Evolutionary conservation across 2,888 invertebrate species (phyloP).

Genomic region (Epinotia demarniana): DNA sequence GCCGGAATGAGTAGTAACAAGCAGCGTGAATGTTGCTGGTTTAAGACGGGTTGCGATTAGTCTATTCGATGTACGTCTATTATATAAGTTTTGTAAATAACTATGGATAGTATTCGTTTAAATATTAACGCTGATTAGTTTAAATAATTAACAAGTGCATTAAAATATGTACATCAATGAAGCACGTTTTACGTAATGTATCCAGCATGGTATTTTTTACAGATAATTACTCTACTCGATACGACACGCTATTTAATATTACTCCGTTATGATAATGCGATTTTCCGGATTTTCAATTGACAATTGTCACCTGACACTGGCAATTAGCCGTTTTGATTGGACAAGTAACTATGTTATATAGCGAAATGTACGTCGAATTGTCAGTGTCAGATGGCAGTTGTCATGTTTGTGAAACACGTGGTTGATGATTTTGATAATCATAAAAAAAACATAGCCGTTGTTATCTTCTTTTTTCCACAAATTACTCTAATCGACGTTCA

Average conservation of each 20-base stretch:
- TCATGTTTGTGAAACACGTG: neutral
- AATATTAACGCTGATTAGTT: constrained; percentile 16
- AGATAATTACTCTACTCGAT: neutral
- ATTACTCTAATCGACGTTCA: constrained; percentile 17
- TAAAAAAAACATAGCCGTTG: neutral
- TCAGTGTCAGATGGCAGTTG: neutral
- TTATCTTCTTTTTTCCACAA: neutral
- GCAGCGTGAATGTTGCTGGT: neutral
- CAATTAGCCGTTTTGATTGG: neutral
- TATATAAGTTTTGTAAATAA: constrained; percentile 26
- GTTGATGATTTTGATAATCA: neutral
- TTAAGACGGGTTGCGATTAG: constrained; percentile 12
- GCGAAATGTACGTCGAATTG: neutral
- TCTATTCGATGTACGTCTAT: neutral
- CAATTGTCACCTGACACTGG: neutral
- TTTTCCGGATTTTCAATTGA: too few species aligned
- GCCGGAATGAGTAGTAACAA: neutral
- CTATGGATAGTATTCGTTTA: neutral
- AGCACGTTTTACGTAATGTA: too few species aligned
- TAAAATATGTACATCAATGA: too few species aligned
- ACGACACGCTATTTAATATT: too few species aligned
- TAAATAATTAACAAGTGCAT: neutral
- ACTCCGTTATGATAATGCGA: too few species aligned
- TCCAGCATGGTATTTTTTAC: neutral
- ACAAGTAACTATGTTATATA: too few species aligned